These are phyloP conservation scores for Zoanthus solanderi DNA, from an alignment of 92 coral and sea anemone genomes.

Conservation along the genomic window DNA sequence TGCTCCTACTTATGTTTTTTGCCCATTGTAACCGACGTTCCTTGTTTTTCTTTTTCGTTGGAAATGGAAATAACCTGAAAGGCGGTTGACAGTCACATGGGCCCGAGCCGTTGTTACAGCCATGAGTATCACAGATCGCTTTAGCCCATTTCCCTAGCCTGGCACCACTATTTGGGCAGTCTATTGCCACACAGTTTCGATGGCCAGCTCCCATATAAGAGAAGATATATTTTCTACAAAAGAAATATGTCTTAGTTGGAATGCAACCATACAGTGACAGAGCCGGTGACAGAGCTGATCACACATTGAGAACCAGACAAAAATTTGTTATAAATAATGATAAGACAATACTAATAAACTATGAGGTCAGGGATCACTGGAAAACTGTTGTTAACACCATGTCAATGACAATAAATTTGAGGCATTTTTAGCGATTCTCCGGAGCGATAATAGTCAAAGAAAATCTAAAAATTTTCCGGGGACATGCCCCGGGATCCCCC, in stretches of 20 bases:
- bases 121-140: slow-evolving; percentile 54
- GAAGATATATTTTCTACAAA: slow-evolving; percentile 24
- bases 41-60: slow-evolving; percentile 59
- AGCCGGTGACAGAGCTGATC: slow-evolving; percentile 15
- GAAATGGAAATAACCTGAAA: slow-evolving; percentile 66
- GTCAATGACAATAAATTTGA: slow-evolving; percentile 12
- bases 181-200: slow-evolving; percentile 62
- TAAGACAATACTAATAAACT: slow-evolving; percentile 8
- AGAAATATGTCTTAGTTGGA: slow-evolving; percentile 58
- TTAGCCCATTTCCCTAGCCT: slow-evolving; percentile 66
- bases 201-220: slow-evolving; percentile 62
- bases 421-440: slow-evolving; percentile 10
- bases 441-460: slow-evolving; percentile 5
- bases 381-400: slow-evolving; percentile 11
- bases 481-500: slow-evolving; percentile 7
- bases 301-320: slow-evolving; percentile 15
- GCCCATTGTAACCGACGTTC: slow-evolving; percentile 63
- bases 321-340: slow-evolving; percentile 10
- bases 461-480: neutral
- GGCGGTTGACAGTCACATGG: slow-evolving; percentile 66
- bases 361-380: slow-evolving; percentile 15
- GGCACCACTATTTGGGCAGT: slow-evolving; percentile 63
- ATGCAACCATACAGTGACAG: slow-evolving; percentile 39
- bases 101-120: slow-evolving; percentile 58
- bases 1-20: slow-evolving; percentile 54